phyloP scores from a whole-genome alignment of 37 sponge, comb jelly and placozoan species.

The Cliona cf. orientalis region DNA sequence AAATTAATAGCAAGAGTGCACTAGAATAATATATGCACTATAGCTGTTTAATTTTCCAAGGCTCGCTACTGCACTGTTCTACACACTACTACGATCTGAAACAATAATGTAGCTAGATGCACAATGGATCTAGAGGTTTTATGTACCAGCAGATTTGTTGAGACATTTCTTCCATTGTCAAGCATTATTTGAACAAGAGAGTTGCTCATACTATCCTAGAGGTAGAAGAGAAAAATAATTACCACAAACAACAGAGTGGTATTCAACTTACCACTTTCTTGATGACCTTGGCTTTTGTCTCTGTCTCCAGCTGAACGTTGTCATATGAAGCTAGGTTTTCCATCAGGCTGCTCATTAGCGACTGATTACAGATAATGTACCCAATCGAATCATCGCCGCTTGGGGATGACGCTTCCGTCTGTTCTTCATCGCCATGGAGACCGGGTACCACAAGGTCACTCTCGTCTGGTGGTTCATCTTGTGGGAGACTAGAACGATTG shows the following conservation, averaged over 20 bases:
- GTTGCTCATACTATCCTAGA: neutral
- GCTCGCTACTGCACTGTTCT: too few species aligned
- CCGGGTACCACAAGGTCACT: too few species aligned
- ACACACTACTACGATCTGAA: too few species aligned
- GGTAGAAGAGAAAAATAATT: too few species aligned
- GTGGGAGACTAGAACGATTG: neutral
- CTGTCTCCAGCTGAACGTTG: constrained; percentile 53
- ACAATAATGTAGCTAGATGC: too few species aligned
- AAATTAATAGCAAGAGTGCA: too few species aligned
- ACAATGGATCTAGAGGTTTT: too few species aligned
- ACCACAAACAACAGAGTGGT: too few species aligned
- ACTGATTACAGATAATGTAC: constrained; percentile 77
- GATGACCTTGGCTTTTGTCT: constrained; percentile 18
- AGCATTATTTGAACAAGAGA: constrained; percentile 16
- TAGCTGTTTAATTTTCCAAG: too few species aligned
- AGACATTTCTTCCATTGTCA: constrained; percentile 18
- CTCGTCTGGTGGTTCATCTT: neutral
- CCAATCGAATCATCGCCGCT: constrained; percentile 45
- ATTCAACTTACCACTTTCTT: neutral
- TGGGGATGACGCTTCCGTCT: neutral
- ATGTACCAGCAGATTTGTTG: constrained; percentile 43
- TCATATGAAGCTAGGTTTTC: constrained; percentile 2
- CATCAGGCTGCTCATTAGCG: constrained; percentile 40
- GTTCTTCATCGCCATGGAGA: neutral
- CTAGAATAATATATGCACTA: too few species aligned